Evolutionary conservation across 2,888 invertebrate species (phyloP).

Genomic region (Theristus sp.): DNA sequence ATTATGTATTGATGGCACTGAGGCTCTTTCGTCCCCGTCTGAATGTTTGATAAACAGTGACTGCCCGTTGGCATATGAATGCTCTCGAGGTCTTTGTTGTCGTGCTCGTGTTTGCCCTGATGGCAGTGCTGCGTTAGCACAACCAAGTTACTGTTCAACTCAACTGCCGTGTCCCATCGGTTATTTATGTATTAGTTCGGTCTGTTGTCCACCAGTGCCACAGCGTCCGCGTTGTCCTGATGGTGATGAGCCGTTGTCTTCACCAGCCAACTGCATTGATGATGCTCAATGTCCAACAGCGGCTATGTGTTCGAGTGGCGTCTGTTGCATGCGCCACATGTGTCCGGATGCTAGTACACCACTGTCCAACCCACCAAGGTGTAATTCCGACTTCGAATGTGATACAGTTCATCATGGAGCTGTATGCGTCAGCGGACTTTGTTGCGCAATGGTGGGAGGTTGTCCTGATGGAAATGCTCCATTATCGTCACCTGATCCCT

Average conservation of each 20-base stretch:
- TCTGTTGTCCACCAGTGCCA: neutral
- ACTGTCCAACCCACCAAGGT: neutral
- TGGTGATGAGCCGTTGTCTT: neutral
- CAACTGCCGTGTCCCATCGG: neutral
- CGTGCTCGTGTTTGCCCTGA: neutral
- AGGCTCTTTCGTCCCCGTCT: neutral
- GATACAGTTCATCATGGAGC: neutral
- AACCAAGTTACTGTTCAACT: neutral
- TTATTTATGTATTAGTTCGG: neutral
- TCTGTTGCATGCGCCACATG: neutral
- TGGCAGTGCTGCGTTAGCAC: neutral
- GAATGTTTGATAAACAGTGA: neutral
- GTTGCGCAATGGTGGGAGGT: conserved; percentile 9
- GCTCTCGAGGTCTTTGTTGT: neutral
- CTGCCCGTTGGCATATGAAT: neutral
- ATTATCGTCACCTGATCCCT: neutral
- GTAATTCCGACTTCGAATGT: conserved; percentile 2
- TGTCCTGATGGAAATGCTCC: conserved; percentile 4
- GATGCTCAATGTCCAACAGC: neutral
- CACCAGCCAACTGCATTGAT: neutral
- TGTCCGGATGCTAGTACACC: conserved; percentile 7
- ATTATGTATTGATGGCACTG: neutral
- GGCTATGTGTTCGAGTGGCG: neutral
- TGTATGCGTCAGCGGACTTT: conserved; percentile 10
- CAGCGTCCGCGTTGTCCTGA: neutral